phyloP scores from a whole-genome alignment of 2,888 invertebrate species.

The Euplagia quadripunctaria region DNA sequence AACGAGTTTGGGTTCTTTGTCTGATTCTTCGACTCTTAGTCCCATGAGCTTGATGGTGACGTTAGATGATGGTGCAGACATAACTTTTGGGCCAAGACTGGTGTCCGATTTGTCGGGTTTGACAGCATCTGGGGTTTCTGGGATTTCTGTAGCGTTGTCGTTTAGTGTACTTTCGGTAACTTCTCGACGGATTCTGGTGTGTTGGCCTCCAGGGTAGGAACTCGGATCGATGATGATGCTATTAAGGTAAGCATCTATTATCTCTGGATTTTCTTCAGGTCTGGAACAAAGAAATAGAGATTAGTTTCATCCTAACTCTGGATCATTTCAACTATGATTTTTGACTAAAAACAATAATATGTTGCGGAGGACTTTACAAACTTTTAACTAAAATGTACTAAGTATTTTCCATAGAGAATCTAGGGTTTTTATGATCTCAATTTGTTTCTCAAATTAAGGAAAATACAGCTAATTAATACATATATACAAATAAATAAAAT shows the following conservation, averaged over 20 bases:
- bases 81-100: constrained; percentile 38
- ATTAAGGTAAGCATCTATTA: constrained; percentile 12
- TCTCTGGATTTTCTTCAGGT: constrained; percentile 14
- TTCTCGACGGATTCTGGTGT: constrained; percentile 17
- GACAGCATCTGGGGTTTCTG: constrained; percentile 11
- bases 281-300: constrained; percentile 19
- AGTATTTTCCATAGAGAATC: too few species aligned
- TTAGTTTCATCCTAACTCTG: not conserved
- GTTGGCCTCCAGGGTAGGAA: not conserved
- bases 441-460: too few species aligned
- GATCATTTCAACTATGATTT: not conserved
- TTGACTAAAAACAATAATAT: too few species aligned
- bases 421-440: too few species aligned
- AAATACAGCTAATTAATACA: too few species aligned
- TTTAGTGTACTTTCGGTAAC: not conserved
- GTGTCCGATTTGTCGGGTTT: constrained; percentile 24
- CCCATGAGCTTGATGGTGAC: constrained; percentile 64
- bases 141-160: not conserved
- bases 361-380: too few species aligned
- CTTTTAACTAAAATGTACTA: too few species aligned
- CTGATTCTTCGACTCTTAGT: constrained; percentile 74
- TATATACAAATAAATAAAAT: too few species aligned
- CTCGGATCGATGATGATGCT: constrained; percentile 24
- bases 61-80: not conserved
- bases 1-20: constrained; percentile 75